Conservation (phyloP, 2,113 vertebrate genomes). For the Phalacrocorax pelagicus region DNA sequence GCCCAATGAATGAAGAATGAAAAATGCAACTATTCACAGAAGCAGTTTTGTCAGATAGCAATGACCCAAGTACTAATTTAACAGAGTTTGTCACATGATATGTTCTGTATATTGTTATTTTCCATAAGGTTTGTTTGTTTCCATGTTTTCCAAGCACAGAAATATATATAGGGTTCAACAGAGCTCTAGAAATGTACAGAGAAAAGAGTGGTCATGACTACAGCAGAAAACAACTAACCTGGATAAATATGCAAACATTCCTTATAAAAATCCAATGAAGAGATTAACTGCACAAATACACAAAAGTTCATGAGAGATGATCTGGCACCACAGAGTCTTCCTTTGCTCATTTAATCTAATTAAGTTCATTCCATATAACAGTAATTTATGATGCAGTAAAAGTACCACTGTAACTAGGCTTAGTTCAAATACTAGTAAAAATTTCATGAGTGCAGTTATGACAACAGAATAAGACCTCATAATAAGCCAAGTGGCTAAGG, state of each 20-base stretch:
- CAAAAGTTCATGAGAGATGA: constrained; percentile 16
- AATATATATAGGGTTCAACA: background rate
- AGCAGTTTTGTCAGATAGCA: constrained; percentile 8
- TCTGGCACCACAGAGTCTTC: background rate
- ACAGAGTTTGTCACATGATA: background rate
- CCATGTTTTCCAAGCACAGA: background rate
- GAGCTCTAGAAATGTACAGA: background rate
- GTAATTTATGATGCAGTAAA: background rate
- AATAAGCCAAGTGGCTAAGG: background rate
- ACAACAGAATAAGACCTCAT: background rate
- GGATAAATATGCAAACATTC: constrained; percentile 8
- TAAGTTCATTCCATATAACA: background rate
- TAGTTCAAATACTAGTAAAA: background rate
- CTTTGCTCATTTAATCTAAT: constrained; percentile 21
- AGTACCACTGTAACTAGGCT: background rate
- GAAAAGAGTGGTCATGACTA: background rate
- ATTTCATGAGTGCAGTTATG: background rate
- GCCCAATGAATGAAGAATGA: constrained; percentile 58
- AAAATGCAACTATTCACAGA: constrained; percentile 48
- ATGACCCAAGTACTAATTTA: background rate
- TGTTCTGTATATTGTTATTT: background rate
- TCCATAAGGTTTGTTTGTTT: background rate
- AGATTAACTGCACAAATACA: constrained; percentile 31
- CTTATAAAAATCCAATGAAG: constrained; percentile 34
- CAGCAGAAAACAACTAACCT: background rate